These are phyloP conservation scores for Saiga tatarica DNA, from an alignment of 2,113 vertebrate genomes.

Conservation along the genomic window DNA sequence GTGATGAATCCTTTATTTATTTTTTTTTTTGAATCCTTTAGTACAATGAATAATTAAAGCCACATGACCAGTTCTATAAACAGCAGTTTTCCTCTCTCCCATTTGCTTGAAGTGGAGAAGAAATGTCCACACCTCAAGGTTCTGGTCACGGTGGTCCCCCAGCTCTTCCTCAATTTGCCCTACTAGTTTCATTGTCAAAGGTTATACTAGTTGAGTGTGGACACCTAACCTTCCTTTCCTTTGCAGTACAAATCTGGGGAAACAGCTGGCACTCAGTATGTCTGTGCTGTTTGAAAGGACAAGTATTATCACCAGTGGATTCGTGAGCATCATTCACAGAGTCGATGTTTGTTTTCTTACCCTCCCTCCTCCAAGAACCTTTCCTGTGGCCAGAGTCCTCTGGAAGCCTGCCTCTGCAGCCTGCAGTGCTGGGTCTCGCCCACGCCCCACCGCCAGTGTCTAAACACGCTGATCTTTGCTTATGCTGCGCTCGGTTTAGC, in stretches of 20 bases:
- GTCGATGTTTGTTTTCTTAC: neutral
- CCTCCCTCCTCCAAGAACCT: neutral
- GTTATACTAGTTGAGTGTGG: neutral
- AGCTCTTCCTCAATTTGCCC: neutral
- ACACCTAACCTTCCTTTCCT: neutral
- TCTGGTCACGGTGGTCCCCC: too few species aligned
- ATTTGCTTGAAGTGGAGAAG: too few species aligned
- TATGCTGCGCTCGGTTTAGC: rapidly evolving
- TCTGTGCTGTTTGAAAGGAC: neutral
- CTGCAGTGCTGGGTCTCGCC: too few species aligned
- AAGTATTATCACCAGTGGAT: neutral
- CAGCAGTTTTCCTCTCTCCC: neutral
- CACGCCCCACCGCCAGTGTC: rapidly evolving
- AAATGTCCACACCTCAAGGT: neutral
- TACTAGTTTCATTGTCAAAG: neutral
- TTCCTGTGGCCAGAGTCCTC: neutral
- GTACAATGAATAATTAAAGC: neutral
- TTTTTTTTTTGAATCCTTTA: neutral
- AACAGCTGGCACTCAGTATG: neutral
- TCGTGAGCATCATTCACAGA: neutral
- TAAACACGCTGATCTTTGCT: neutral
- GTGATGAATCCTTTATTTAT: neutral
- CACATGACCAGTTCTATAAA: too few species aligned
- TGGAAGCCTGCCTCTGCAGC: neutral
- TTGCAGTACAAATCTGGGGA: neutral